Evolutionary conservation across 2,888 invertebrate genomes (phyloP), one percentile per base, ranked within the genome.

Genomic region (Papilio demoleus): DNA sequence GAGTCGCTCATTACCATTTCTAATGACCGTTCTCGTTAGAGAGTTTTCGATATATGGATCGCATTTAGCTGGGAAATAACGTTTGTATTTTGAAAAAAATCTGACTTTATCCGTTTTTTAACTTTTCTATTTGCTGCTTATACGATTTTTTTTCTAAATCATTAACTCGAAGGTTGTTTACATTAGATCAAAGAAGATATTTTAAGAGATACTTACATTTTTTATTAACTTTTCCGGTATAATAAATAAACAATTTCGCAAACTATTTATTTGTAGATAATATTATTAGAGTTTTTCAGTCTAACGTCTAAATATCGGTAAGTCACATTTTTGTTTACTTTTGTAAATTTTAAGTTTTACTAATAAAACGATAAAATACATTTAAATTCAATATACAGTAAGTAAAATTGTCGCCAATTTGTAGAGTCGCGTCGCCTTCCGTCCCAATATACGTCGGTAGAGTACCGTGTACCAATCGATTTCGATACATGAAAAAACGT

Each of bases 11-110:
- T 64, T 64, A 64, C 64, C 64, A 53, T 40, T 64, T 53, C 64
- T 64, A 64, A 64, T 53, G 64, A 40, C 64, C 53, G 64, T 24
- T 64, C 64, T 38, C 64, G 53, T 53, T 64, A 64, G 64, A 64
- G 64, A 53, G 64, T 53, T 64, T 53, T 64, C 64, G 64, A 64
- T 64, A 53, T 53, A 64, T 64, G 64, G 64, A 53, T 53, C 27
- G 8, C 22, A 38, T 17, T 45, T 17, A n/a, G 31, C 53, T 38
- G 40, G 38, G 27, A 38, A 64, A 27, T 45, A 36, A 64, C 38
- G n/a, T 64, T 64, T 31, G 22, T 36, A 63, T 17, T 27, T 27
- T 31, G 42, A 17, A 8, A 53, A 53, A 53, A 53, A 2, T 5
- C 53, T 27, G 12, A 22, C 47, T 50, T 50, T 24, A 42, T 24